Percentiles rank a stretch among this genome's conserved stretches.
These are phyloP conservation scores for Temnothorax nylanderi DNA, from an alignment of 1,140 invertebrate species.

Conservation along the genomic window DNA sequence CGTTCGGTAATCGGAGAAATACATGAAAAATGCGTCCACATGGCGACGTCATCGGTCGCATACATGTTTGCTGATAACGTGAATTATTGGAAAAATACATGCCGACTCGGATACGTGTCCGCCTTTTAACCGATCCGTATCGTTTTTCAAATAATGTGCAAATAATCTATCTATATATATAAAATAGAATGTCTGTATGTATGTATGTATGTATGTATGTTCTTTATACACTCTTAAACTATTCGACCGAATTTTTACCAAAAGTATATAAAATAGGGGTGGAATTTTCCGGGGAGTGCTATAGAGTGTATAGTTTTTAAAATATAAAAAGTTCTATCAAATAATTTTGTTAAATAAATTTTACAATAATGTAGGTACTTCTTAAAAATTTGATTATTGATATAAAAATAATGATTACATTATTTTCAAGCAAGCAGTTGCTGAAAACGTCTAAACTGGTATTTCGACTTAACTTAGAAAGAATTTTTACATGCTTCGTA, in stretches of 20 bases:
- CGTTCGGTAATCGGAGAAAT: slow-evolving; percentile 54
- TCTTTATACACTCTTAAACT: too few relatives aligned
- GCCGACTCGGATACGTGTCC: not conserved
- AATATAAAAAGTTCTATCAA: not conserved
- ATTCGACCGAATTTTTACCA: too few relatives aligned
- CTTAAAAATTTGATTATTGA: not conserved
- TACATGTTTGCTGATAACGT: slow-evolving; percentile 17
- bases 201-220: too few relatives aligned
- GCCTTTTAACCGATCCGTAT: not conserved
- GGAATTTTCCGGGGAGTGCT: too few relatives aligned
- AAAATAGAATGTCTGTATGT: too few relatives aligned
- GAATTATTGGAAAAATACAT: slow-evolving; percentile 33
- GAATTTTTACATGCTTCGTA: not conserved
- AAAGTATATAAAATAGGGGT: too few relatives aligned
- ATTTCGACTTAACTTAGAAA: not conserved
- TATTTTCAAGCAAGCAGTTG: not conserved
- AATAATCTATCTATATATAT: too few relatives aligned
- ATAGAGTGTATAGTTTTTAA: too few relatives aligned
- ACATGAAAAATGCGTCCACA: slow-evolving; percentile 31
- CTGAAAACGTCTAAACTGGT: not conserved
- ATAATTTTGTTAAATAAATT: not conserved
- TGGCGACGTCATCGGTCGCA: not conserved
- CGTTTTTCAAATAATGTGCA: not conserved
- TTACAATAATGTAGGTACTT: not conserved
- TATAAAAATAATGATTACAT: not conserved